These are phyloP conservation scores for Sander vitreus DNA, from an alignment of 2,113 vertebrate species.

Conservation along the genomic window DNA sequence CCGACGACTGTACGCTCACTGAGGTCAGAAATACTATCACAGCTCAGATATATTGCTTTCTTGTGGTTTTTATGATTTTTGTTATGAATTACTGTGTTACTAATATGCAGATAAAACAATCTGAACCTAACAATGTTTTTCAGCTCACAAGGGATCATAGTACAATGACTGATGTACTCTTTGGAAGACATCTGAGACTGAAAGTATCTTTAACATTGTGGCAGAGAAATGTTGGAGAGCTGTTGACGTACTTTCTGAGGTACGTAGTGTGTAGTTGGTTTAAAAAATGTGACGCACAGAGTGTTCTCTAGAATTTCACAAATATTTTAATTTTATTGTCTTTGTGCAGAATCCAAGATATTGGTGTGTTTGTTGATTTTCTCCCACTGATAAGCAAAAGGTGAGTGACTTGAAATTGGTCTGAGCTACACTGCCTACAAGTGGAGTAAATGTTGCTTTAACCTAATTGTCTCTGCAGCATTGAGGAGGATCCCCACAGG, in stretches of 20 bases:
- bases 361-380: constrained; percentile 92
- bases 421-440: background rate
- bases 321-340: constrained; percentile 6
- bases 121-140: constrained; percentile 35
- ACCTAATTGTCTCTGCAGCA: constrained; percentile 80
- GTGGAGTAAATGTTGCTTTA: background rate
- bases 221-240: constrained; percentile 92
- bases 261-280: constrained; percentile 54
- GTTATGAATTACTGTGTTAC: background rate
- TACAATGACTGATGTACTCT: constrained; percentile 91
- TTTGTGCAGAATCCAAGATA: constrained; percentile 90
- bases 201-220: constrained; percentile 94
- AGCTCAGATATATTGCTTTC: background rate
- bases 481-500: constrained; percentile 88
- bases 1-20: constrained; percentile 86
- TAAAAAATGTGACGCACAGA: background rate
- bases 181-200: constrained; percentile 91
- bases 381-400: constrained; percentile 93
- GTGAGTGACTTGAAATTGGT: constrained; percentile 70
- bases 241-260: constrained; percentile 93
- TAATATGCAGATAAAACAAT: constrained; percentile 3
- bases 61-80: background rate
- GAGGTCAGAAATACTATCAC: constrained; percentile 84
- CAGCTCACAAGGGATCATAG: constrained; percentile 92
- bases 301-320: background rate